A percentile compares a stretch with the other conserved stretches of the same genome.
These are phyloP conservation scores for Hemiprocne comata DNA, from an alignment of 2,113 vertebrate species.

Conservation along the genomic window DNA sequence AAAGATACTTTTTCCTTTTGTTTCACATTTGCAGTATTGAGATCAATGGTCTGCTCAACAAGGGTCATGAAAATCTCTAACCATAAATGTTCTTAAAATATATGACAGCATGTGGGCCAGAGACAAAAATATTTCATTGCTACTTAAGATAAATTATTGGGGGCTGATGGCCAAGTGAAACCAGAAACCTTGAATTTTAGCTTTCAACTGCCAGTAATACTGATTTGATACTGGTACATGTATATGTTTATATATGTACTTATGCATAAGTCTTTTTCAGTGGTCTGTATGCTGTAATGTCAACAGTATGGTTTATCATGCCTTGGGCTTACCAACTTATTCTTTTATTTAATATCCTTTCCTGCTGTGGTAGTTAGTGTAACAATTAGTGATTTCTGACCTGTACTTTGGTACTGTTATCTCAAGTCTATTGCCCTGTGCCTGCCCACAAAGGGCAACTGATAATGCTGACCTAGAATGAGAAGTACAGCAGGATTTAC, in stretches of 20 bases:
- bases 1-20: not conserved
- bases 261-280: not conserved
- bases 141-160: not conserved
- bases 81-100: slow-evolving; percentile 10
- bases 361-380: not conserved
- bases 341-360: too few relatives aligned
- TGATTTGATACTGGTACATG: not conserved
- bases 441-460: not conserved
- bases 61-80: not conserved
- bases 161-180: not conserved
- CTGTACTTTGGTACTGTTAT: not conserved
- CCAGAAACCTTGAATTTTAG: not conserved
- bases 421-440: not conserved
- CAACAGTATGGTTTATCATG: not conserved
- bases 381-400: not conserved
- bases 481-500: not conserved
- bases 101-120: not conserved
- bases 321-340: not conserved
- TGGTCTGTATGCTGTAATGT: not conserved
- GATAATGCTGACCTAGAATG: not conserved
- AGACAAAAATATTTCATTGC: not conserved
- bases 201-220: not conserved
- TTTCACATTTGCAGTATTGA: not conserved
- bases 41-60: not conserved
- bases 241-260: not conserved